Conservation (phyloP, 1,140 invertebrate species). For the Monochamus saltuarius region DNA sequence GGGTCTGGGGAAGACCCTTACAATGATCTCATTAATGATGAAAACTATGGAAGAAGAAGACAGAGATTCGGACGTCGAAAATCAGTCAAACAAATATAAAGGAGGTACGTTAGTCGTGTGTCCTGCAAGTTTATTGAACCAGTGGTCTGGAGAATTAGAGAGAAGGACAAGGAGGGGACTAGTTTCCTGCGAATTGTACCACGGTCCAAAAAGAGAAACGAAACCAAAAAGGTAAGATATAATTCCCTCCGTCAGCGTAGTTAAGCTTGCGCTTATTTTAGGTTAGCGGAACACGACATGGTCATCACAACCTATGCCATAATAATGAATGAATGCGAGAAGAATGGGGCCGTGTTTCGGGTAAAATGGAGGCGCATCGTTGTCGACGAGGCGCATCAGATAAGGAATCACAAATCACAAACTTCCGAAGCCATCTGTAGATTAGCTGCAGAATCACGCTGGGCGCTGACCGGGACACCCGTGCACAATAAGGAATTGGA, state of each 20-base stretch:
- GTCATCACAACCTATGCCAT: conserved; percentile 80
- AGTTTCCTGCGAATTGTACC: conserved; percentile 72
- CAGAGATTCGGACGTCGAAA: conserved; percentile 39
- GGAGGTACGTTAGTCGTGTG: conserved; percentile 86
- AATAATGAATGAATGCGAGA: conserved; percentile 59
- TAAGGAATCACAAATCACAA: conserved; percentile 83
- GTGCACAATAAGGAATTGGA: conserved; percentile 93
- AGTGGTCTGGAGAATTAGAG: conserved; percentile 84
- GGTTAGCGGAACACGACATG: conserved; percentile 64
- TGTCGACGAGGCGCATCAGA: conserved; percentile 89
- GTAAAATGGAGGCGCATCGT: conserved; percentile 84
- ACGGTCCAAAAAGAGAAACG: conserved; percentile 74
- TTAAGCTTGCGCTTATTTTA: conserved; percentile 14
- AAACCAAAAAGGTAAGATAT: conserved; percentile 57
- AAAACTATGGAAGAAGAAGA: conserved; percentile 43
- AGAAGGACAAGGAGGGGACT: conserved; percentile 62
- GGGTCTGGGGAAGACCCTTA: conserved; percentile 92
- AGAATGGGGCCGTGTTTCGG: conserved; percentile 57
- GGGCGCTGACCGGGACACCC: conserved; percentile 92
- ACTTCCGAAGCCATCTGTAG: conserved; percentile 70
- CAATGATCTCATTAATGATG: conserved; percentile 82
- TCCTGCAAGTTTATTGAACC: conserved; percentile 78
- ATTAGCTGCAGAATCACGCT: conserved; percentile 65
- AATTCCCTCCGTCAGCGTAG: no score
- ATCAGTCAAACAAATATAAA: conserved; percentile 39